A percentile compares a stretch with the other conserved stretches of the same genome.
These are phyloP conservation scores for Slavum lentiscoides DNA, from an alignment of 2,888 invertebrate species.

Conservation along the genomic window DNA sequence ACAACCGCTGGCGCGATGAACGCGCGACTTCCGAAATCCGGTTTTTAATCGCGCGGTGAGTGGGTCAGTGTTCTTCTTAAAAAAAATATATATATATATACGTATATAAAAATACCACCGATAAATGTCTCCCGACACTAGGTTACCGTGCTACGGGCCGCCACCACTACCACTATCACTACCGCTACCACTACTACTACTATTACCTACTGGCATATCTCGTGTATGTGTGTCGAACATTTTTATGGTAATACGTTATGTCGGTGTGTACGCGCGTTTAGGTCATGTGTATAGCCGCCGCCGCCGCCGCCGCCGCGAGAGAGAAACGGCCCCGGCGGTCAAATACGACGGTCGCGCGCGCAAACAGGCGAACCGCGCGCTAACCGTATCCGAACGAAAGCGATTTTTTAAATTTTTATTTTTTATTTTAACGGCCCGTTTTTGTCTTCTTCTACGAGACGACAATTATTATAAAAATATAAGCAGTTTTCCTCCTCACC, in stretches of 20 bases:
- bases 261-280: conserved; percentile 10
- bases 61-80: no score
- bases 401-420: no score
- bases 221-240: conserved; percentile 44
- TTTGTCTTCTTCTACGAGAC: no score
- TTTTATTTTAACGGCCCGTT: no score
- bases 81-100: neutral
- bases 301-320: no score
- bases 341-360: no score
- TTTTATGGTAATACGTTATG: conserved; percentile 38
- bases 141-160: conserved; percentile 36
- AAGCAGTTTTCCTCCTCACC: no score
- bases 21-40: conserved; percentile 48
- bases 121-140: conserved; percentile 32
- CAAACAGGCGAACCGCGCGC: no score
- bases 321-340: conserved; percentile 27
- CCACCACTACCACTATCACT: neutral
- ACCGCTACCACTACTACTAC: no score
- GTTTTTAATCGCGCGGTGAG: conserved; percentile 6
- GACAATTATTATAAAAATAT: no score
- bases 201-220: no score
- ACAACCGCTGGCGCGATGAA: neutral
- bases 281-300: conserved; percentile 19
- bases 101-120: conserved; percentile 5
- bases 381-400: no score